Evolutionary conservation across 1,140 invertebrate species (phyloP), one percentile per base, ranked within the genome.

Genomic region (Drosophila varians): DNA sequence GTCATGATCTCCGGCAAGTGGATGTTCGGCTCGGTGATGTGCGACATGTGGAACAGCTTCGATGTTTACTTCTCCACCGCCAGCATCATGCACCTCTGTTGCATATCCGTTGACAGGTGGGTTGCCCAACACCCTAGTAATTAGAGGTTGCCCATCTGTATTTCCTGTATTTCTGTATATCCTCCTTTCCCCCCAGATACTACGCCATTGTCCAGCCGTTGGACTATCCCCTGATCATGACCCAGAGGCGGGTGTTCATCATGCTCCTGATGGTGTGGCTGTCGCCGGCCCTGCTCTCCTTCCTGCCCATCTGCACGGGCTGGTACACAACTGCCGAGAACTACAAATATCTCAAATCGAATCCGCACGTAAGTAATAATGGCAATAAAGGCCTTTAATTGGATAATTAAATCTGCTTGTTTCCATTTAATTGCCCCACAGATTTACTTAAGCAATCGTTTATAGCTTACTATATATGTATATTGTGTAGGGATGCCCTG

Each of bases 11-110:
- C 94, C 26, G 95, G 95, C 12, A 92, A 93, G 57, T 99, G 98
- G 98, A 91, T 97, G 14, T 98, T 98, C 89, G 96, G 96, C 0
- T 94, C 96, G 77, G 94, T 96, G 66, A 96, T 98, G 95, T 99
- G 98, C 91, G 97, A 98, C 91, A 95, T 98, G 7, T 99, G 97
- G 96, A 99, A 98, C 90, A 97, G 96, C 0, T 94, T 98, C 70
- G 98, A 99, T 91, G 98, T 99, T 1, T 97, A 98, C 83, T 99
- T 98, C 91, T 97, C 96, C 42, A 98, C 97, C 0, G 98, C 97
- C 11, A 91, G 90, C 26, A 98, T 98, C 18, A 92, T 98, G 19
- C 97, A 98, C 91, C 92, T 98, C 38, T 98, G 96, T 84, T 99
- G 96, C 92, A 98, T 98, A 91, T 98, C 92, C 75, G 96, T 98